A percentile compares a stretch with the other conserved stretches of the same genome.
These are phyloP conservation scores for Grallaria varia DNA, from an alignment of 2,113 vertebrate species.

Conservation along the genomic window DNA sequence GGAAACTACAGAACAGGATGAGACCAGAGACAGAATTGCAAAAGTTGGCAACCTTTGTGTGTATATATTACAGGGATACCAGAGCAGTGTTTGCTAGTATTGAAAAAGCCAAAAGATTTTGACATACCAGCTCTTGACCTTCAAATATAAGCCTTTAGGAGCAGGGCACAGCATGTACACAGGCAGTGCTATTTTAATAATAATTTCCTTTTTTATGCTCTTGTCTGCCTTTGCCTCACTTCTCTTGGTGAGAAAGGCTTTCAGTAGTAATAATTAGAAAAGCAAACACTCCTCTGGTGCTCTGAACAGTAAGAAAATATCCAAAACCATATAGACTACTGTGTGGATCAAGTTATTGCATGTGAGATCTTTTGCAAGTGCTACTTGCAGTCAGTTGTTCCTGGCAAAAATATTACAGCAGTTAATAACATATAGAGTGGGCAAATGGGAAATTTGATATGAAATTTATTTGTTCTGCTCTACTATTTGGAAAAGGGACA, in stretches of 20 bases:
- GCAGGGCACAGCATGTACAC: background rate
- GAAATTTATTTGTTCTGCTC: background rate
- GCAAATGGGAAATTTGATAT: slow-evolving; percentile 8
- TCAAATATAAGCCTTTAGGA: slow-evolving; percentile 1
- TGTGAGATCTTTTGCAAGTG: background rate
- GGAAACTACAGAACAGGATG: background rate
- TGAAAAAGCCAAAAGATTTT: slow-evolving; percentile 14
- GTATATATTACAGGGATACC: background rate
- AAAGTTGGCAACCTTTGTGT: background rate
- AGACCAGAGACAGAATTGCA: slow-evolving; percentile 1
- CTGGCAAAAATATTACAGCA: background rate
- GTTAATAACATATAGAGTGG: background rate
- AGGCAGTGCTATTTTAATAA: background rate
- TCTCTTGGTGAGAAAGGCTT: background rate
- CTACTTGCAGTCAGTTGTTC: background rate
- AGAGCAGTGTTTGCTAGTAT: background rate
- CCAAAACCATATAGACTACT: background rate
- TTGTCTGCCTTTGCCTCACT: background rate
- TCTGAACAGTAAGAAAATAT: background rate
- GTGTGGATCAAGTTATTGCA: background rate
- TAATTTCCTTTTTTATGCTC: background rate
- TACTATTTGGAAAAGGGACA: background rate
- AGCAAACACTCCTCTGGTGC: background rate
- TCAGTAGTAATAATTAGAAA: background rate
- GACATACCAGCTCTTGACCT: slow-evolving; percentile 32